Evolutionary conservation across 2,797 vertebrate genomes (phyloP).

Genomic region (Caiman crocodilus): DNA sequence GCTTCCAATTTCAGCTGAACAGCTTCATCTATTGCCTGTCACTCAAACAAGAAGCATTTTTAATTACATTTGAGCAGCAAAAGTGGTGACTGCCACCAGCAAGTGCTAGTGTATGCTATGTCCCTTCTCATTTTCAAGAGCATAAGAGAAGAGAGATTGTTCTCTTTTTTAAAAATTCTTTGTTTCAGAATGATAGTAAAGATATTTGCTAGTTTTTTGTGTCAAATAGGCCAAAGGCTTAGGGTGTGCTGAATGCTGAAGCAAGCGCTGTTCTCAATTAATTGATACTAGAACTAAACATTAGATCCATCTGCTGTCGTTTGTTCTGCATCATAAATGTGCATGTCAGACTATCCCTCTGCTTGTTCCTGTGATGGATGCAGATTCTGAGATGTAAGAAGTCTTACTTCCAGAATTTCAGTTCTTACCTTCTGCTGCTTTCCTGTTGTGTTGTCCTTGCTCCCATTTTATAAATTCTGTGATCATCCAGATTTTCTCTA

Average conservation of each 20-base stretch:
- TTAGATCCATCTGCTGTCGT: background rate
- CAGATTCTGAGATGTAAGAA: fast-evolving
- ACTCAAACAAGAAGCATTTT: background rate
- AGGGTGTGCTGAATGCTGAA: background rate
- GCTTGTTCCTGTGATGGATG: background rate
- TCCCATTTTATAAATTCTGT: background rate
- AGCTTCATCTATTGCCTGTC: background rate
- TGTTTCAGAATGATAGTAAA: background rate
- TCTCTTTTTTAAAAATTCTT: background rate
- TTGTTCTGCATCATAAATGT: background rate
- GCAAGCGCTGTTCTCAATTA: background rate
- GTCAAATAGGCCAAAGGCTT: background rate
- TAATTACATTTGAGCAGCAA: background rate
- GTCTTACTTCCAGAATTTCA: fast-evolving
- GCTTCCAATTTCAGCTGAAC: conserved; percentile 13
- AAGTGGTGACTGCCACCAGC: background rate
- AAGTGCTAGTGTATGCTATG: background rate
- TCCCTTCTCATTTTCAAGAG: background rate
- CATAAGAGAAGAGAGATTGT: background rate
- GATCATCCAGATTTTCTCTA: background rate
- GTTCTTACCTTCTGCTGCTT: background rate
- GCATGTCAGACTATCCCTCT: background rate
- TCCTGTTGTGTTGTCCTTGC: background rate
- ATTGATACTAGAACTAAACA: background rate
- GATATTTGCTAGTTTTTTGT: background rate